Evolutionary conservation across 1,140 invertebrate species (phyloP), one percentile per base, ranked within the genome.

Genomic region (Drosophila eugracilis): DNA sequence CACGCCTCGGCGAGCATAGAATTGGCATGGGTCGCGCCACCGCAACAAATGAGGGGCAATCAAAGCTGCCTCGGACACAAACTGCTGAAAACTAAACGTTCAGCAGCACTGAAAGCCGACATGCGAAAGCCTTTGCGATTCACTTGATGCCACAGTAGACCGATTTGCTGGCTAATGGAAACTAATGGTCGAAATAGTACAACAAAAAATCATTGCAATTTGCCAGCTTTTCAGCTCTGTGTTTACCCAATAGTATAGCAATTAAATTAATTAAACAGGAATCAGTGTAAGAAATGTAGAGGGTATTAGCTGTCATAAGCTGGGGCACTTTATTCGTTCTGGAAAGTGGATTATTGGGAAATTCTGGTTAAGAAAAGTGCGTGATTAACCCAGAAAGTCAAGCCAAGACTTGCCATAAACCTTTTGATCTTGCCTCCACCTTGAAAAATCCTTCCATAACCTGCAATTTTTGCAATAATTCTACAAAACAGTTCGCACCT

Each of bases 31-130:
- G 63, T 53, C 67, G 54, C 66, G 42, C 49, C 78, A 76, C 81
- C 80, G 44, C 80, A 86, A 69, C 72, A 84, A 80, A 86, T 86
- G 81, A 73, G 69, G 57, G 69, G 57, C 70, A 73, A 73, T 73
- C 69, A 73, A 59, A 53, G 67, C 70, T 73, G 42, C 22, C 47
- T 28, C 39, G 15, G 26, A 44, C 60, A 41, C 39, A 26, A 42
- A 22, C 57, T 39, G 32, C 32, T 54, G 14, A 41, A 41, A 32
- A 34, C 28, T 22, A 42, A 62, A 47, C 34, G 39, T 22, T 26
- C 26, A 67, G 17, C 21, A 47, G 17, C 21, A 47, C 37, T 49
- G 54, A 59, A 62, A 28, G 7, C 39, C 9, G 41, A 24, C 21
- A 44, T 22, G 24, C 28, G 67, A 32, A 30, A 48, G 57, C 48